These are phyloP conservation scores for Nycticorax nycticorax DNA, from an alignment of 2,113 vertebrate species.

Conservation along the genomic window DNA sequence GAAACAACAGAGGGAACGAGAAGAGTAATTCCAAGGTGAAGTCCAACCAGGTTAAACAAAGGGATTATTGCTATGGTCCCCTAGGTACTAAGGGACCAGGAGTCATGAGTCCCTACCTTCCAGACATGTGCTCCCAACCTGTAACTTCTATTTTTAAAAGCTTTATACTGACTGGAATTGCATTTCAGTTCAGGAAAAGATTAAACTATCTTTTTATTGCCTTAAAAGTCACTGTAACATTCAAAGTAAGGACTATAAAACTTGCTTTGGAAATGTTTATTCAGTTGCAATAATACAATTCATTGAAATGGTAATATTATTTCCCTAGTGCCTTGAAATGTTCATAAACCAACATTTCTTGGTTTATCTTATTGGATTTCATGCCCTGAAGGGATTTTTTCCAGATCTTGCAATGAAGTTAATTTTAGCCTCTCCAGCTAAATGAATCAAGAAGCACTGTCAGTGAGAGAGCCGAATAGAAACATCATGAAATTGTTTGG, in stretches of 20 bases:
- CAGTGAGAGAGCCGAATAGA: not conserved
- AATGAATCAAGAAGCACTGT: conserved; percentile 34
- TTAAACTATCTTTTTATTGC: conserved; percentile 31
- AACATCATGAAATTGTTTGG: conserved; percentile 20
- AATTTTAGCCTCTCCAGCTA: conserved; percentile 49
- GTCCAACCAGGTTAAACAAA: not conserved
- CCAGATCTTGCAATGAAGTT: conserved; percentile 46
- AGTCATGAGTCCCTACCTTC: not conserved
- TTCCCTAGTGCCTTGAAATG: conserved; percentile 14
- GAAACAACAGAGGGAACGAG: not conserved
- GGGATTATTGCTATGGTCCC: not conserved
- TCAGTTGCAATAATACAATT: conserved; percentile 51
- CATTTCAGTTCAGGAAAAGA: conserved; percentile 7
- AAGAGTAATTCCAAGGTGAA: not conserved
- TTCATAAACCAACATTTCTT: conserved; percentile 45
- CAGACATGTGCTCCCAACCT: not conserved
- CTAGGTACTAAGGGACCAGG: not conserved
- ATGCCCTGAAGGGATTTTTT: conserved; percentile 47
- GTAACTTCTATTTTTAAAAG: conserved; percentile 12
- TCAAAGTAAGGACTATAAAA: conserved; percentile 28
- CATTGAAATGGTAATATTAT: conserved; percentile 37
- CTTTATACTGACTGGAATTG: not conserved
- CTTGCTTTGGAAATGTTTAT: conserved; percentile 62
- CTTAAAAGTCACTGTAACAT: conserved; percentile 42
- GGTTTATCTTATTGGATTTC: conserved; percentile 63